phyloP scores from a whole-genome alignment of 2,113 vertebrate species.

The Saguinus imperator region DNA sequence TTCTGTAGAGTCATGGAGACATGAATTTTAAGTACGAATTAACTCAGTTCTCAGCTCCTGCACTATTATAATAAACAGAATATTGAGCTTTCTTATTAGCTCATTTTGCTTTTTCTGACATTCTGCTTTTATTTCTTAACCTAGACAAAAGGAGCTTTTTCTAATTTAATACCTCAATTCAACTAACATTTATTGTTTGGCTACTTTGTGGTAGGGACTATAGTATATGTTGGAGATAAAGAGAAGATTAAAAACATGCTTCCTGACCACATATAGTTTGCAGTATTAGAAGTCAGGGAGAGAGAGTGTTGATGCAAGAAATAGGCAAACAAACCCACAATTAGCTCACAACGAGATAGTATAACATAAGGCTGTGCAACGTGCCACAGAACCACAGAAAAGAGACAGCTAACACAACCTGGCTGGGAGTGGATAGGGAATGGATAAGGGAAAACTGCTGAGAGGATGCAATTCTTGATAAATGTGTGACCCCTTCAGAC shows the following conservation, averaged over 20 bases:
- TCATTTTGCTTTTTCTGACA: neutral
- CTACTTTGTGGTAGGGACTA: neutral
- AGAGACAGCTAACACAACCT: neutral
- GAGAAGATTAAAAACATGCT: conserved; percentile 19
- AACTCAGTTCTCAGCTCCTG: conserved; percentile 29
- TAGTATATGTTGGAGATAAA: neutral
- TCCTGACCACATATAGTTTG: neutral
- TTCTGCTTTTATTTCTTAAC: neutral
- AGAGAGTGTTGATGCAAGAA: neutral
- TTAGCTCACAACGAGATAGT: neutral
- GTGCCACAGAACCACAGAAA: neutral
- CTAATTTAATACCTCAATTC: conserved; percentile 28
- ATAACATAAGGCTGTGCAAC: neutral
- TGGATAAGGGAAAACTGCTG: neutral
- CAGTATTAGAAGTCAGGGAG: neutral
- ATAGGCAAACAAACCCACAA: neutral
- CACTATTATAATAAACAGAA: neutral
- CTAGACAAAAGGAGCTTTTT: neutral
- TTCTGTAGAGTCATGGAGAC: neutral
- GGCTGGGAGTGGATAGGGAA: neutral
- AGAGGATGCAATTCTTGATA: conserved; percentile 13
- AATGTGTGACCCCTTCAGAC: neutral
- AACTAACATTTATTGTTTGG: neutral
- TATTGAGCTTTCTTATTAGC: neutral
- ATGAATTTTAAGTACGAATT: conserved; percentile 24